Percentiles rank a stretch among this genome's conserved stretches.
phyloP scores from a whole-genome alignment of 2,797 vertebrate genomes.

The Leptodactylus fallax region DNA sequence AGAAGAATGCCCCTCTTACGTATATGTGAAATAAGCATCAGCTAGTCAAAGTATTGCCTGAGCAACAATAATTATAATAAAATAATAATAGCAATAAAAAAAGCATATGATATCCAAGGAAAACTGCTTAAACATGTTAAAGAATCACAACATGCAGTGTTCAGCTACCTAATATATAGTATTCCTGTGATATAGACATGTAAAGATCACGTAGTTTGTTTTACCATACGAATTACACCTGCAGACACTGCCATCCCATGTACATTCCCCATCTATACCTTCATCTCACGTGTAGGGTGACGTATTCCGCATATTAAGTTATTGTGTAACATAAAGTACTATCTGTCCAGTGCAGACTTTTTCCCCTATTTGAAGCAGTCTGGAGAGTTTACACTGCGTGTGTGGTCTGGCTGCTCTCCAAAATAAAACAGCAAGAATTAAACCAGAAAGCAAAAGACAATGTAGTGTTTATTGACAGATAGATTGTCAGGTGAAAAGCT shows the following conservation, averaged over 20 bases:
- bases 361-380: conserved; percentile 41
- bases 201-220: too few relatives aligned
- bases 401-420: conserved; percentile 65
- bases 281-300: background rate
- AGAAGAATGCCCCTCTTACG: too few relatives aligned
- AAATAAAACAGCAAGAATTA: conserved; percentile 55
- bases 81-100: too few relatives aligned
- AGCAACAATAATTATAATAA: too few relatives aligned
- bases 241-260: background rate
- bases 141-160: too few relatives aligned
- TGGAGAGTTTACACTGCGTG: conserved; percentile 33
- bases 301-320: background rate
- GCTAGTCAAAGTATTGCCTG: too few relatives aligned
- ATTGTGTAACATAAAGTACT: background rate
- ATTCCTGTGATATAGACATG: too few relatives aligned
- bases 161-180: background rate
- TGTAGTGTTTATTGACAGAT: conserved; percentile 56
- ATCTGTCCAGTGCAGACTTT: background rate
- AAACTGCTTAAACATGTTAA: too few relatives aligned
- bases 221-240: too few relatives aligned
- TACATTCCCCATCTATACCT: background rate
- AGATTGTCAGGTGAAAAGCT: conserved; percentile 47
- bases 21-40: too few relatives aligned
- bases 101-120: too few relatives aligned
- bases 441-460: conserved; percentile 46